These are phyloP conservation scores for Vidua macroura DNA, from an alignment of 2,113 vertebrate genomes.

Conservation along the genomic window DNA sequence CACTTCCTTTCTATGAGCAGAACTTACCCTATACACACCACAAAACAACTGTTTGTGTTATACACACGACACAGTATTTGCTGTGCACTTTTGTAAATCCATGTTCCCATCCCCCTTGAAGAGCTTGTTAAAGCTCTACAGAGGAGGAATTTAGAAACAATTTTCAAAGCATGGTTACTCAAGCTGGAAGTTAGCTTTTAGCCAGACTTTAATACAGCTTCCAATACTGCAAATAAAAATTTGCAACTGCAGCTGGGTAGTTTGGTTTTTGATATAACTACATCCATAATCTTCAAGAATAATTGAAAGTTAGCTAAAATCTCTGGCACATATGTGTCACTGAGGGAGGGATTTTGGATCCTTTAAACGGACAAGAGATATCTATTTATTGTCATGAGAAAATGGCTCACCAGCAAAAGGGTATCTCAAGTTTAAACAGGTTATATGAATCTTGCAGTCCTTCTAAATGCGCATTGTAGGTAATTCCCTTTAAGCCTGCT, in stretches of 20 bases:
- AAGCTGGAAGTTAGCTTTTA: slow-evolving; percentile 57
- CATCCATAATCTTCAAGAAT: slow-evolving; percentile 31
- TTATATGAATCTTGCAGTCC: background rate
- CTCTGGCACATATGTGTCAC: background rate
- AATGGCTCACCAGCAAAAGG: background rate
- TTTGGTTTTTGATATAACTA: slow-evolving; percentile 32
- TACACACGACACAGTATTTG: background rate
- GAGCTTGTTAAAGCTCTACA: background rate
- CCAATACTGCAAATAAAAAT: slow-evolving; percentile 44
- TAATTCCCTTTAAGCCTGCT: background rate
- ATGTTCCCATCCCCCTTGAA: slow-evolving; percentile 1
- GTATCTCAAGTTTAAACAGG: background rate
- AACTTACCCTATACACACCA: background rate
- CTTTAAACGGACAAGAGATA: background rate
- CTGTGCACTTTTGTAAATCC: background rate
- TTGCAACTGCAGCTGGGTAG: slow-evolving; percentile 41
- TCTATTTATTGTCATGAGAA: background rate
- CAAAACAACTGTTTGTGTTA: background rate
- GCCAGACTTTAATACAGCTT: slow-evolving; percentile 19
- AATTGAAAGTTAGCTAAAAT: slow-evolving; percentile 47
- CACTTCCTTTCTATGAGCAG: background rate
- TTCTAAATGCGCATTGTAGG: background rate
- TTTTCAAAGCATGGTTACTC: slow-evolving; percentile 57
- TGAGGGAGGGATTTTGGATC: background rate
- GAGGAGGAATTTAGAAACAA: slow-evolving; percentile 40